Base-by-base conservation (phyloP, 2,888 invertebrate genomes). In the Macrosiphum euphorbiae region DNA sequence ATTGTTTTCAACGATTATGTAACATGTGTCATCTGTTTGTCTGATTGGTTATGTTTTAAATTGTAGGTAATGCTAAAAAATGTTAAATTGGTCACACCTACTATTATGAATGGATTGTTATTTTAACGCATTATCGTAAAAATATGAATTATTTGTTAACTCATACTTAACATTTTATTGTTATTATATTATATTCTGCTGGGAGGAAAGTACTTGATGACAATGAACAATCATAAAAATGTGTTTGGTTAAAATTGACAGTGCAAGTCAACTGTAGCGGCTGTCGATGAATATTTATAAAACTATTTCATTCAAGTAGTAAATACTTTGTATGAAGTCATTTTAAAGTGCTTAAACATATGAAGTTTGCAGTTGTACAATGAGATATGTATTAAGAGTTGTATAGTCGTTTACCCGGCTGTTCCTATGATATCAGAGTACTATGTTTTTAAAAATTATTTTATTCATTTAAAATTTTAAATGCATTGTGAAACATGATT, bases 401-500 rank as follows among this genome's bases (percentile, higher is more conserved):
- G 16, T 44, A 28, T 89, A 20, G 61, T 89, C 35, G 4, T 50
- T 52, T 35, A 88, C 2, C 20, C 1, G 20, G 20, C 35, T 35
- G 35, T 52, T 52, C 24, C n/a, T 52, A 5, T 35, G n/a, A 52
- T 35, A 35, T 28, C 47, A 86, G 35, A n/a, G 20, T 88, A 55
- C 35, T 20, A 35, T 61, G 16, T 47, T 78, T 52, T 90, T 28
- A 67, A 26, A 50, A 52, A 90, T 78, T 50, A 90, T 87, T 92
- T 87, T 61, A 35, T 61, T 87, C 26, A 8, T 87, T 78, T 28
- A 50, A 35, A 35, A 41, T 78, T 35, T 78, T 67, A 67, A 52
- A 67, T n/a, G n/a, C 7, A 55, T 88, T 92, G 52, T 41, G 78
- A 88, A 92, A 92, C 26, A 78, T 1, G 24, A 67, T 78, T 88